Conservation (phyloP, 2,888 invertebrate species). For the Trichogramma dendrolimi region DNA sequence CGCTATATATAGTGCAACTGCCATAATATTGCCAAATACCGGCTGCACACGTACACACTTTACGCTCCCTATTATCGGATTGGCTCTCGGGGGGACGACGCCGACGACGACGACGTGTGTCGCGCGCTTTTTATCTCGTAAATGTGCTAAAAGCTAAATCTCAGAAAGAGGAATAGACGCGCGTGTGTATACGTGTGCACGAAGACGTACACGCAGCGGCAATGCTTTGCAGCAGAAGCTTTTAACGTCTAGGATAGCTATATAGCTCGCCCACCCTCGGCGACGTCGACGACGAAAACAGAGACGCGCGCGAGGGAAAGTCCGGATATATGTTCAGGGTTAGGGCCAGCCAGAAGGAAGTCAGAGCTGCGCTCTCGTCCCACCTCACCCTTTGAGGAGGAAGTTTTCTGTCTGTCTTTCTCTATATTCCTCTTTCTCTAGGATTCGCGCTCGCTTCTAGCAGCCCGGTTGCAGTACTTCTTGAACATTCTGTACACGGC, state of each 20-base stretch:
- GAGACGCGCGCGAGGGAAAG: conserved; percentile 38
- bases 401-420: neutral
- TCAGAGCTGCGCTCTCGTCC: neutral
- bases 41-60: no score
- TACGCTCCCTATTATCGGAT: conserved; percentile 30
- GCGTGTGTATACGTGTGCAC: no score
- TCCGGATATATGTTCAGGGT: conserved; percentile 32
- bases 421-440: neutral
- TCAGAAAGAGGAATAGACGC: conserved; percentile 39
- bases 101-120: conserved; percentile 26
- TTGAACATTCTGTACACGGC: conserved; percentile 6
- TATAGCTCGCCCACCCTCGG: no score
- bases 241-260: conserved; percentile 44
- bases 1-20: no score
- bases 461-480: no score
- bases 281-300: no score
- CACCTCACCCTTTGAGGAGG: no score
- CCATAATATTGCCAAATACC: no score
- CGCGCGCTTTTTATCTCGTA: conserved; percentile 45
- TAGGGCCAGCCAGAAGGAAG: conserved; percentile 27
- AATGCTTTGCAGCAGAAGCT: conserved; percentile 37
- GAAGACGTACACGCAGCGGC: conserved; percentile 33
- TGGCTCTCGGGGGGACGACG: conserved; percentile 10
- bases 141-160: conserved; percentile 52
- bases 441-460: neutral